phyloP scores from a whole-genome alignment of 2,113 vertebrate genomes.

The Eudorcas thomsonii region DNA sequence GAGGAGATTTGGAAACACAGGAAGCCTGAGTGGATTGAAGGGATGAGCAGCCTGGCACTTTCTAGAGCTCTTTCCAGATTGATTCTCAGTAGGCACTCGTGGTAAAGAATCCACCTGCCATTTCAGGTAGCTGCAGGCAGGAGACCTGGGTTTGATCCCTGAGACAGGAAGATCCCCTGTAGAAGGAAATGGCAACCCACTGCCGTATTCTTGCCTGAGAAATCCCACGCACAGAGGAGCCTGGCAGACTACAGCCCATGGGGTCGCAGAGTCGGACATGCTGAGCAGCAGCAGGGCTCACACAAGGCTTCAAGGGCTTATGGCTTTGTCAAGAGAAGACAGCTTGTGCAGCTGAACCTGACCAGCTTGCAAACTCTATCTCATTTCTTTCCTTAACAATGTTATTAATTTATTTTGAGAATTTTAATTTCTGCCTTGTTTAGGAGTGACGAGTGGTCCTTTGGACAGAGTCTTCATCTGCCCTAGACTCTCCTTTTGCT shows the following conservation, averaged over 20 bases:
- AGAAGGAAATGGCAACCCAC: not conserved
- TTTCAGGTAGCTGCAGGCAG: not conserved
- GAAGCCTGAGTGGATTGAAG: not conserved
- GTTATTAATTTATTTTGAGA: not conserved
- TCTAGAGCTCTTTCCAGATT: not conserved
- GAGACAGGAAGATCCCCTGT: not conserved
- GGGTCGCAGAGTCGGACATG: accelerated
- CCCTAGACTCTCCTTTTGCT: not conserved
- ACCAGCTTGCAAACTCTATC: not conserved
- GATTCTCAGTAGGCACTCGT: not conserved
- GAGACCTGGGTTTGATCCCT: not conserved
- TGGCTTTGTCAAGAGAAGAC: not conserved
- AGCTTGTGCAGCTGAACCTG: not conserved
- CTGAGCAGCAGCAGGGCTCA: not conserved
- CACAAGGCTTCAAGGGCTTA: not conserved
- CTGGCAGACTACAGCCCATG: not conserved
- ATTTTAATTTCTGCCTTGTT: not conserved
- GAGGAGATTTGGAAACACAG: not conserved
- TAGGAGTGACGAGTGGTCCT: not conserved
- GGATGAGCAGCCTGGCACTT: no score
- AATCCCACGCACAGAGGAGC: not conserved
- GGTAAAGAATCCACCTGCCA: not conserved
- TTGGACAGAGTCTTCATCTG: not conserved
- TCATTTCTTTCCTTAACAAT: not conserved
- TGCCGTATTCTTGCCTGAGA: not conserved